Percentiles rank a stretch among this genome's conserved stretches.
Evolutionary conservation across 2,113 vertebrate species (phyloP).

Genomic region (Ivindomyrus marchei): DNA sequence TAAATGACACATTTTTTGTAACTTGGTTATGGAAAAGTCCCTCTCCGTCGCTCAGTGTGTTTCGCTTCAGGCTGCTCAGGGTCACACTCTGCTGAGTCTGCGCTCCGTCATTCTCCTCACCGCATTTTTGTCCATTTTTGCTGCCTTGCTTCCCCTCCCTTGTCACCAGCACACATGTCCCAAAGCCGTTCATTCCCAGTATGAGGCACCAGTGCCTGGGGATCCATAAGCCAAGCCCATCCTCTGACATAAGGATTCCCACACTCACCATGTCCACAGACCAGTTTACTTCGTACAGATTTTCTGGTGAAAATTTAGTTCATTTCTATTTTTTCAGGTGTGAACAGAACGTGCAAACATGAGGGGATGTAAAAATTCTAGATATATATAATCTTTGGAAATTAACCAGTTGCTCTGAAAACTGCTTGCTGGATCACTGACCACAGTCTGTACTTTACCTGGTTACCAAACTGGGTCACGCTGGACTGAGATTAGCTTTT

Average conservation of each 20-base stretch:
- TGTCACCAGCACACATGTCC: not conserved
- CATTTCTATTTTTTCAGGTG: not conserved
- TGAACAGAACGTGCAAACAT: not conserved
- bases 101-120: not conserved
- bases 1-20: not conserved
- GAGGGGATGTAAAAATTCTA: not conserved
- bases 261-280: not conserved
- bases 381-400: not conserved
- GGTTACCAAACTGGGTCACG: not conserved
- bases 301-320: not conserved
- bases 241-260: not conserved
- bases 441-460: not conserved
- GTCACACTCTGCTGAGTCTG: not conserved
- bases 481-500: not conserved
- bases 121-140: not conserved
- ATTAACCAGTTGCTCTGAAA: not conserved
- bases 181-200: not conserved
- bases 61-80: not conserved
- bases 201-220: not conserved
- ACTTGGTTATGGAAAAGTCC: not conserved
- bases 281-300: not conserved
- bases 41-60: not conserved
- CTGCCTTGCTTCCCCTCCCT: not conserved
- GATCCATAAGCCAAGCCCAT: not conserved
- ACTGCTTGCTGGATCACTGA: not conserved